Base-by-base conservation (phyloP, 2,797 vertebrate genomes). In the Propithecus deckenii region DNA sequence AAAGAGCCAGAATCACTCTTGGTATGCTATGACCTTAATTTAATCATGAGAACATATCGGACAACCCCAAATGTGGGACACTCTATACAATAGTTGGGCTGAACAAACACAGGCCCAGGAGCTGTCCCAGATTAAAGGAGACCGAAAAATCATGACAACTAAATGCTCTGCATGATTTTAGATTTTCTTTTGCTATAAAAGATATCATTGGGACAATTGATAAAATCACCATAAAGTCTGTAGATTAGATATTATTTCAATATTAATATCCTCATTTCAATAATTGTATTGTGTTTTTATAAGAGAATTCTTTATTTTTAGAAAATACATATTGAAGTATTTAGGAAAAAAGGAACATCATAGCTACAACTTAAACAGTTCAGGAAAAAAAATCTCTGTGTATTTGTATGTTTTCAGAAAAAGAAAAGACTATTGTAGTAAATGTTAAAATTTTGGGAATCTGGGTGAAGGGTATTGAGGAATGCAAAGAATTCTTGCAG, bases 181-280 rank as follows among this genome's bases (percentile, higher is more conserved):
- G 63, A 76, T 85, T 88, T 92, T 95, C 41, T 94, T 86, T 85
- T 63, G n/a, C 41, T 89, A 3, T 83, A 52, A 86, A 80, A 96
- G 22, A 46, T 85, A 57, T 69, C 74, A 48, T 18, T 55, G 79
- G 61, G 13, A 85, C 61, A 94, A 35, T 32, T 61, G 38, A 38
- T 67, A 63, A 96, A 61, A 85, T 88, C 59, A 67, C 46, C 76
- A 0, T 80, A 67, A 85, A 25, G 2, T 74, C 28, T 65, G 11
- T 67, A 84, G 12, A 18, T 79, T 84, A 86, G 22, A 57, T 79
- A 61, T 20, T 71, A 84, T 89, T 87, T 94, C 52, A 80, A 1
- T 90, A 52, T 84, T 55, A 83, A 93, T 85, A 90, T 89, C 20
- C 32, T 96, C 14, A 63, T 79, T 48, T 91, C 20, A 30, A 28